Evolutionary conservation across 2,113 vertebrate genomes (phyloP), one percentile per base, ranked within the genome.

Genomic region (Cisticola juncidis): DNA sequence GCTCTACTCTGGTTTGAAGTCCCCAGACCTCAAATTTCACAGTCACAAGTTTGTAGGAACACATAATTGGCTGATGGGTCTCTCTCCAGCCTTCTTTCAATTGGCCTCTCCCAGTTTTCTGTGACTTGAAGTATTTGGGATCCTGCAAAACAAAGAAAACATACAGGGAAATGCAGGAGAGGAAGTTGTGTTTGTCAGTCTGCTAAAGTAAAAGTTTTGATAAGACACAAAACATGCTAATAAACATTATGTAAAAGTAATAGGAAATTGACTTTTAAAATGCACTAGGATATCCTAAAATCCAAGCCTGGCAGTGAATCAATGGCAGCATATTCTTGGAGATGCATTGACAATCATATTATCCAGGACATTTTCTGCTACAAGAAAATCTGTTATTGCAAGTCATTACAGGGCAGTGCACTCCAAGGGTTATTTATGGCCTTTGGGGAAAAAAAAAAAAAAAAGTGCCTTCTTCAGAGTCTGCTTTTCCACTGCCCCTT

Each of bases 21-120:
- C 99, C 99, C 99, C 99, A 99, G 91, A 99, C 99, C 97, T 99
- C 99, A 58, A 99, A 99, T 97, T 99, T 99, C 87, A 99, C 99
- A 3, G 99, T 99, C 97, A 99, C 99, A 86, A 99, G 98, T 97
- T 99, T 99, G 97, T 99, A 99, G 93, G 99, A 99, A 93, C 99
- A 99, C 99, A 99, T 99, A 97, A 99, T 99, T 42, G 99, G 99
- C 68, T 99, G 98, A 66, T 99, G 99, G 11, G 92, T 98, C 20
- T 99, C 97, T 94, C 99, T 98, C 99, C 99, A 99, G 85, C 98
- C 99, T 96, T 99, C 99, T 97, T 98, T 98, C 90, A 99, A 97
- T 70, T 98, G 95, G 29, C 99, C 99, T 56, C 99, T 98, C 16
- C 97, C 98, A 5, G 99, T 99, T 97, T 99, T 99, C 97, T 99